These are phyloP conservation scores for Ceuthmochares aereus DNA, from an alignment of 2,113 vertebrate species.

Conservation along the genomic window DNA sequence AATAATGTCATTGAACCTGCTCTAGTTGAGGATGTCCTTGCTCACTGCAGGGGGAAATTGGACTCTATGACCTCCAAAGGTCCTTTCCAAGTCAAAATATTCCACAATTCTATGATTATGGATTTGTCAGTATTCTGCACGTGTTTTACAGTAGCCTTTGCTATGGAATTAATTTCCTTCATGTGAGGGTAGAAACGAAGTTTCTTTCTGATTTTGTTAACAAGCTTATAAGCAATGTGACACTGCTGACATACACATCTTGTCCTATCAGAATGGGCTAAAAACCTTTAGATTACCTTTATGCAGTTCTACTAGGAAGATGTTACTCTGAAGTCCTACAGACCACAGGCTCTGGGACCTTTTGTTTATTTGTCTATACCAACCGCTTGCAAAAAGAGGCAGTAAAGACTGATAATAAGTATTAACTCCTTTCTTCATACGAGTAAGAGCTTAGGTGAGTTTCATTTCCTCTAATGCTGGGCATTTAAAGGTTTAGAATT, in stretches of 20 bases:
- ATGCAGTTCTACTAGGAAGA: neutral
- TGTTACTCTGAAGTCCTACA: neutral
- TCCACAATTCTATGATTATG: neutral
- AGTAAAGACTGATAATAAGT: neutral
- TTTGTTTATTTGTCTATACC: neutral
- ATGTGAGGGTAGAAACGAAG: neutral
- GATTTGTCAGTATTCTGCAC: neutral
- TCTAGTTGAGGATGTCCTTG: neutral
- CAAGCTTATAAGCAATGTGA: neutral
- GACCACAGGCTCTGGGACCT: neutral
- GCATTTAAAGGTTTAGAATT: neutral
- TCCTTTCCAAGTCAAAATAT: neutral
- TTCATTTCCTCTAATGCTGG: neutral
- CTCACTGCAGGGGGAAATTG: fast-evolving
- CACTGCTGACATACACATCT: neutral
- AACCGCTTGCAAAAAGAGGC: neutral
- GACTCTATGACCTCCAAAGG: neutral
- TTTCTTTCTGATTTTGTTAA: neutral
- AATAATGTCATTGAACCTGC: too few relatives aligned
- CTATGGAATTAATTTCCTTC: neutral
- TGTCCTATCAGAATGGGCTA: neutral
- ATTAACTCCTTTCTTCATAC: neutral
- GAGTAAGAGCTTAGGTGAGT: neutral
- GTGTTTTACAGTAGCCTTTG: neutral
- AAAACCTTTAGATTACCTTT: neutral